Conservation (phyloP, 2,888 invertebrate genomes). For the Neocrepidodera transversa region DNA sequence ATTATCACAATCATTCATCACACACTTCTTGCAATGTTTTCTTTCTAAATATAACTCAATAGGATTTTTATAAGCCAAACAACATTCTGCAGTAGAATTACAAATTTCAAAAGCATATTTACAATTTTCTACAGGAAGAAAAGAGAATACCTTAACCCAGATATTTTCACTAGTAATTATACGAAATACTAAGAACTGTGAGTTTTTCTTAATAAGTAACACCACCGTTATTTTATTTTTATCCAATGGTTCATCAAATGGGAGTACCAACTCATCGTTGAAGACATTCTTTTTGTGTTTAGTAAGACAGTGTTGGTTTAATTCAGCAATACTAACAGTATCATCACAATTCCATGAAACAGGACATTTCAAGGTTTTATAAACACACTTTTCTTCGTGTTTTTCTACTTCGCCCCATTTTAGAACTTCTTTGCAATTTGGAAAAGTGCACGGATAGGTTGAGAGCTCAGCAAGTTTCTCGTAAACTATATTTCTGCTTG, state of each 20-base stretch:
- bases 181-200: slow-evolving; percentile 18
- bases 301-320: slow-evolving; percentile 4
- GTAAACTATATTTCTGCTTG: slow-evolving; percentile 12
- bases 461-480: slow-evolving; percentile 17
- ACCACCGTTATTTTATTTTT: slow-evolving; percentile 22
- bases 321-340: slow-evolving; percentile 3
- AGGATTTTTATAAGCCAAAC: slow-evolving; percentile 14
- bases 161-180: slow-evolving; percentile 10
- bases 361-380: slow-evolving; percentile 20
- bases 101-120: slow-evolving; percentile 12
- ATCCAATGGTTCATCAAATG: slow-evolving; percentile 1
- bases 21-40: slow-evolving; percentile 25
- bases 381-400: slow-evolving; percentile 19
- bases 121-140: slow-evolving; percentile 4
- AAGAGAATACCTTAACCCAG: slow-evolving; percentile 26
- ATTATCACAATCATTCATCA: slow-evolving; percentile 22
- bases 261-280: neutral
- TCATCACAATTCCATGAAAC: slow-evolving; percentile 26
- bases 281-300: slow-evolving; percentile 20
- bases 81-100: slow-evolving; percentile 5
- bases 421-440: slow-evolving; percentile 14
- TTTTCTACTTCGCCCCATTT: slow-evolving; percentile 14
- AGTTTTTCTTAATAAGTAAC: slow-evolving; percentile 9
- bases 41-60: slow-evolving; percentile 15
- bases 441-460: slow-evolving; percentile 22